Evolutionary conservation across 2,888 invertebrate genomes (phyloP).

Genomic region (Leptinotarsa haldemani): DNA sequence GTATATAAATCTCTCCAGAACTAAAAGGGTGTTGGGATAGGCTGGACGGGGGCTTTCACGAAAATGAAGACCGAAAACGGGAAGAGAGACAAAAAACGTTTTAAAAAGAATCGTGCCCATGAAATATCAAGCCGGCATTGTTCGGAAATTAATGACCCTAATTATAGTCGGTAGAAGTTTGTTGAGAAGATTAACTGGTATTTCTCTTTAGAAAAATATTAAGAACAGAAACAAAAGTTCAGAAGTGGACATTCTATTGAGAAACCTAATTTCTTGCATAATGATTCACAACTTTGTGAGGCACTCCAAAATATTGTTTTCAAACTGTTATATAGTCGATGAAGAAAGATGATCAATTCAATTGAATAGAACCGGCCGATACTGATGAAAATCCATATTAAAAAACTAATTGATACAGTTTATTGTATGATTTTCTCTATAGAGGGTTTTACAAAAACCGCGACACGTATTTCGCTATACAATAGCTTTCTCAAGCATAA

Average conservation of each 20-base stretch:
- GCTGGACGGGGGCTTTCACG: constrained; percentile 21
- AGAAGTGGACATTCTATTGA: background rate
- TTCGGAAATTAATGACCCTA: constrained; percentile 6
- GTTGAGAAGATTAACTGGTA: constrained; percentile 1
- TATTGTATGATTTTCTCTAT: too few species aligned
- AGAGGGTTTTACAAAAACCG: too few species aligned
- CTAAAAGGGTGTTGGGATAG: constrained; percentile 37
- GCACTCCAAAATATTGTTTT: too few species aligned
- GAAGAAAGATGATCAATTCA: too few species aligned
- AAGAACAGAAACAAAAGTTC: background rate
- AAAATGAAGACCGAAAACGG: constrained; percentile 5
- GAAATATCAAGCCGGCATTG: constrained; percentile 10
- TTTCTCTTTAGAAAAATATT: constrained; percentile 6
- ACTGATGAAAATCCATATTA: too few species aligned
- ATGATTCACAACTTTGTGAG: background rate
- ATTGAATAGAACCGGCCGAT: too few species aligned
- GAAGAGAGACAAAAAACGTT: constrained; percentile 6
- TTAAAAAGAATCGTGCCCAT: constrained; percentile 5
- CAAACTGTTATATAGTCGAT: too few species aligned
- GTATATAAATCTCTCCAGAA: constrained; percentile 58
- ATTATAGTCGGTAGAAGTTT: constrained; percentile 8
- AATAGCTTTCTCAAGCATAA: too few species aligned
- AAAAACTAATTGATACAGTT: too few species aligned
- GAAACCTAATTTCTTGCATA: background rate
- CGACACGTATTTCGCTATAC: too few species aligned